Evolutionary conservation across 2,113 vertebrate genomes (phyloP).

Genomic region (Raja brachyura): DNA sequence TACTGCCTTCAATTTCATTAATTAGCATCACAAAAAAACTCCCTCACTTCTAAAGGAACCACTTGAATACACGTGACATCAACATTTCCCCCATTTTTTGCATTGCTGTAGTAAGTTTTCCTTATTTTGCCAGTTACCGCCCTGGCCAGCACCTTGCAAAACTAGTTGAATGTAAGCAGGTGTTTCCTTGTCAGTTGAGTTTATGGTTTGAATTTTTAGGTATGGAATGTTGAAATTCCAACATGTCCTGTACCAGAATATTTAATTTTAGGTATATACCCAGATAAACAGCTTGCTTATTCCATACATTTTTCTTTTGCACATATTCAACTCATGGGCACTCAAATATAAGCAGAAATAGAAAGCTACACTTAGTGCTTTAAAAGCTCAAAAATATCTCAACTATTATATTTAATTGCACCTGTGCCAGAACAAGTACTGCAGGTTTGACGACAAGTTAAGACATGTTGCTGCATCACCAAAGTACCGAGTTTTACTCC

Average conservation of each 20-base stretch:
- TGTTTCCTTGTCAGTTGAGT: neutral
- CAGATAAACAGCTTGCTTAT: neutral
- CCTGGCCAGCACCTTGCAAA: neutral
- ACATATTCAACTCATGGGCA: neutral
- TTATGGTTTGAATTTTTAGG: neutral
- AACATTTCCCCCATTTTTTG: neutral
- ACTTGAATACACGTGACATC: neutral
- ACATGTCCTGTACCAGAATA: neutral
- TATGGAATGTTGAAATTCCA: neutral
- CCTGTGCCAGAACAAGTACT: conserved; percentile 11
- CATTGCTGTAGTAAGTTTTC: neutral
- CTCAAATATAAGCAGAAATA: neutral
- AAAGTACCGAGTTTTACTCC: neutral
- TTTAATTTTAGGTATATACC: neutral
- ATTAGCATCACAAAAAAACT: neutral
- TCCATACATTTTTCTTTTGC: neutral
- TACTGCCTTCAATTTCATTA: neutral
- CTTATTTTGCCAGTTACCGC: neutral
- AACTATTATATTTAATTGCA: neutral
- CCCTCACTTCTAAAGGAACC: no score
- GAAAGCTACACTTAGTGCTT: neutral
- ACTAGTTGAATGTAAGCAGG: neutral
- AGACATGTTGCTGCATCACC: conserved; percentile 1
- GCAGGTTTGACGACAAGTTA: neutral
- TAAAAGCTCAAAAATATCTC: neutral